Conservation (phyloP, 92 coral and sea anemone species). For the Epizoanthus rinbou region DNA sequence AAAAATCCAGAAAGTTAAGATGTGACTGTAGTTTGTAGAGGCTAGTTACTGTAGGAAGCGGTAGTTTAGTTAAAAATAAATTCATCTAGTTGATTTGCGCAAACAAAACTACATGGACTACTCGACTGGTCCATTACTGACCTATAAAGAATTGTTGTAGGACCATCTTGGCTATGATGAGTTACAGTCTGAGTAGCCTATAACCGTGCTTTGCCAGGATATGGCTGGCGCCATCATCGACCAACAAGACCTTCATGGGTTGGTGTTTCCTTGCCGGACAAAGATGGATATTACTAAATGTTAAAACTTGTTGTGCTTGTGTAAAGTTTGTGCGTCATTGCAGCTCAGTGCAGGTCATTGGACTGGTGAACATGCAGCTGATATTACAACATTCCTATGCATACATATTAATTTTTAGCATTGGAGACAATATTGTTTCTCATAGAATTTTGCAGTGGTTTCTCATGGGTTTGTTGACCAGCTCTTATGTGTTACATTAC, state of each 20-base stretch:
- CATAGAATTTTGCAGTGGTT: conserved; percentile 19
- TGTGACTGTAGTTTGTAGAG: not conserved
- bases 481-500: conserved; percentile 32
- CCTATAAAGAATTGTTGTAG: conserved; percentile 90
- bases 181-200: conserved; percentile 46
- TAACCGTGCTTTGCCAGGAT: conserved; percentile 38
- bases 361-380: not conserved
- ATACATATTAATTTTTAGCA: no score
- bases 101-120: conserved; percentile 57
- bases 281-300: conserved; percentile 28
- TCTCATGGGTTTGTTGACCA: conserved; percentile 32
- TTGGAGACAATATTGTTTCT: not conserved
- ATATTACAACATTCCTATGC: not conserved
- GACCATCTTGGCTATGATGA: conserved; percentile 47
- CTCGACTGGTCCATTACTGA: conserved; percentile 91
- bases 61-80: not conserved
- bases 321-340: conserved; percentile 14
- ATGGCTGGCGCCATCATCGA: conserved; percentile 47
- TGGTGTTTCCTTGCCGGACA: conserved; percentile 83
- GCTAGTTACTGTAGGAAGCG: conserved; percentile 8
- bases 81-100: not conserved
- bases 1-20: not conserved
- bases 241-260: conserved; percentile 85
- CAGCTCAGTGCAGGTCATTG: conserved; percentile 43
- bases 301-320: conserved; percentile 9